These are phyloP conservation scores for Plodia interpunctella DNA, from an alignment of 1,140 invertebrate species.

Conservation along the genomic window DNA sequence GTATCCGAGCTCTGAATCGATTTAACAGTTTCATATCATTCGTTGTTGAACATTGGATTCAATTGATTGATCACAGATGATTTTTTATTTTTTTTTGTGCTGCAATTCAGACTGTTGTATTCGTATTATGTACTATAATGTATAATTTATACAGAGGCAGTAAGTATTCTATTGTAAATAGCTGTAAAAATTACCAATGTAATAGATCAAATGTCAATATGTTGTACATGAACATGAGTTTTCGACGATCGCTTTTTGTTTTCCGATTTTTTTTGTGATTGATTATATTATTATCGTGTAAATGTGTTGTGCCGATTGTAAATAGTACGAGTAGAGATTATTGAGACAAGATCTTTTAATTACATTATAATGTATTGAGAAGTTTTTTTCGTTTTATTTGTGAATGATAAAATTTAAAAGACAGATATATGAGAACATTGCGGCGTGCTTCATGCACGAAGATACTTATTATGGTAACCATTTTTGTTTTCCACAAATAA, in stretches of 20 bases:
- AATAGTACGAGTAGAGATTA: conserved; percentile 57
- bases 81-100: too few relatives aligned
- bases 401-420: neutral
- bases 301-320: conserved; percentile 55
- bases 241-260: conserved; percentile 39
- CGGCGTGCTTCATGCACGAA: too few relatives aligned
- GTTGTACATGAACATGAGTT: conserved; percentile 27
- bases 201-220: conserved; percentile 37
- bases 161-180: conserved; percentile 35
- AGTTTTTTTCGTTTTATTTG: conserved; percentile 32
- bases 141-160: conserved; percentile 18
- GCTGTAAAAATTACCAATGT: conserved; percentile 23
- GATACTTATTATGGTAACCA: too few relatives aligned
- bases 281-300: conserved; percentile 36
- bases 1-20: too few relatives aligned
- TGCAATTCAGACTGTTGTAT: too few relatives aligned
- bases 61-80: too few relatives aligned
- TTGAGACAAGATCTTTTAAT: conserved; percentile 65
- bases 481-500: too few relatives aligned
- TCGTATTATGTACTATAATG: neutral
- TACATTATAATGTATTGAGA: conserved; percentile 47
- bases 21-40: too few relatives aligned
- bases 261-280: conserved; percentile 46
- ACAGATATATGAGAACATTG: too few relatives aligned
- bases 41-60: too few relatives aligned